Evolutionary conservation across 1,140 invertebrate species (phyloP).

Genomic region (Dreissena rostriformis): DNA sequence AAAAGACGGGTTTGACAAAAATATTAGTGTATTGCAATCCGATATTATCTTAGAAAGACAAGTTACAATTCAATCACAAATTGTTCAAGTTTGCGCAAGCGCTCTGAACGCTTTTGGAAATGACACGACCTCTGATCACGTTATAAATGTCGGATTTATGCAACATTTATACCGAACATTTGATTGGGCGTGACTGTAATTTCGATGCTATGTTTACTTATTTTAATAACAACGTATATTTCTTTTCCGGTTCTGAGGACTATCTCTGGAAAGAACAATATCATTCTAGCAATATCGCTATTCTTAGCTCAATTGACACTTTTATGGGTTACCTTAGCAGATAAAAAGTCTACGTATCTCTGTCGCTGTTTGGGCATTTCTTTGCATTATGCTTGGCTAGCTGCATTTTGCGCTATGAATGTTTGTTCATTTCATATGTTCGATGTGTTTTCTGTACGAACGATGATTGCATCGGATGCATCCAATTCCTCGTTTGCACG

Average conservation of each 20-base stretch:
- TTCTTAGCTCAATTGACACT: conserved; percentile 63
- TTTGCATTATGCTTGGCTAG: conserved; percentile 49
- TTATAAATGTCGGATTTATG: neutral
- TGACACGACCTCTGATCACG: neutral
- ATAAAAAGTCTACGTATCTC: neutral
- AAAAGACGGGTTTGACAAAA: too few species aligned
- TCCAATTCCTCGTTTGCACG: neutral
- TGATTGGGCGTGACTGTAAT: conserved; percentile 54
- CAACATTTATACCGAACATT: conserved; percentile 22
- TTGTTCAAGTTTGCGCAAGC: too few species aligned
- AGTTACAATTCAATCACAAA: too few species aligned
- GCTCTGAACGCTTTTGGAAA: neutral
- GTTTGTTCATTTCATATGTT: conserved; percentile 61
- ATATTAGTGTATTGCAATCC: too few species aligned
- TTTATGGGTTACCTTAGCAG: conserved; percentile 17
- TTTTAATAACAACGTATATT: conserved; percentile 65
- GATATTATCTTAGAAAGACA: too few species aligned
- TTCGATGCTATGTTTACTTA: conserved; percentile 61
- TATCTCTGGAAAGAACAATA: conserved; percentile 68
- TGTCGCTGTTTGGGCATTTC: conserved; percentile 48
- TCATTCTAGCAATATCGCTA: conserved; percentile 61
- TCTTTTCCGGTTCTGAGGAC: conserved; percentile 64
- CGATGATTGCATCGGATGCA: neutral
- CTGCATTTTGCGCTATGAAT: conserved; percentile 56
- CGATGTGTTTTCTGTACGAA: conserved; percentile 9